phyloP scores from a whole-genome alignment of 2,888 invertebrate genomes.

The Panorpa germanica region DNA sequence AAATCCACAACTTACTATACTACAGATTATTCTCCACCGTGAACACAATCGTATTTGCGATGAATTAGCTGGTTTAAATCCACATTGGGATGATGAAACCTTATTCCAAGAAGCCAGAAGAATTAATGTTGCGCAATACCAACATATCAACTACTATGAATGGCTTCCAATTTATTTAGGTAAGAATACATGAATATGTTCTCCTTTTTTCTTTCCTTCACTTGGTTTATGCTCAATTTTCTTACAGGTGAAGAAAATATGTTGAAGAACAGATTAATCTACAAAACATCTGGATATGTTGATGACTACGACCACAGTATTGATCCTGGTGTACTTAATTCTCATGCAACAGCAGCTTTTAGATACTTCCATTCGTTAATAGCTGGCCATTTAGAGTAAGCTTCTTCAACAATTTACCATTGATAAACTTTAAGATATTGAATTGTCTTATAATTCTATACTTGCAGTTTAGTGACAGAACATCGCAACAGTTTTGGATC shows the following conservation, averaged over 20 bases:
- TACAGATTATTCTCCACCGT: constrained; percentile 26
- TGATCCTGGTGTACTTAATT: constrained; percentile 36
- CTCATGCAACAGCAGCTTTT: constrained; percentile 43
- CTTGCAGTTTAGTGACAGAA: constrained; percentile 25
- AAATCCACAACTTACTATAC: constrained; percentile 25
- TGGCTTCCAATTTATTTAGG: constrained; percentile 30
- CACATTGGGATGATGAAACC: constrained; percentile 29
- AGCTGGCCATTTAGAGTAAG: constrained; percentile 28
- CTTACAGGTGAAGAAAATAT: constrained; percentile 20
- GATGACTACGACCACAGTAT: constrained; percentile 31
- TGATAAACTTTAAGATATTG: not conserved
- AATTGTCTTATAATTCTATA: constrained; percentile 4
- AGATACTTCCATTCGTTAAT: constrained; percentile 43
- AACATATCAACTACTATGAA: constrained; percentile 31
- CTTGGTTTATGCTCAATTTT: too few species aligned
- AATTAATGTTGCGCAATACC: constrained; percentile 28
- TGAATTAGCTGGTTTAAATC: constrained; percentile 25
- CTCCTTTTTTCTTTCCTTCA: too few species aligned
- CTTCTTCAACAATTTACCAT: constrained; percentile 8
- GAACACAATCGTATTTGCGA: constrained; percentile 30
- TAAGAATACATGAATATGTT: constrained; percentile 8
- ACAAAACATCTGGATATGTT: constrained; percentile 20
- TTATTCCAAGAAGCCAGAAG: constrained; percentile 29
- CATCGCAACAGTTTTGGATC: constrained; percentile 23
- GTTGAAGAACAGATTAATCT: constrained; percentile 23